These are phyloP conservation scores for Eufriesea mexicana DNA, from an alignment of 1,140 invertebrate genomes.

Conservation along the genomic window DNA sequence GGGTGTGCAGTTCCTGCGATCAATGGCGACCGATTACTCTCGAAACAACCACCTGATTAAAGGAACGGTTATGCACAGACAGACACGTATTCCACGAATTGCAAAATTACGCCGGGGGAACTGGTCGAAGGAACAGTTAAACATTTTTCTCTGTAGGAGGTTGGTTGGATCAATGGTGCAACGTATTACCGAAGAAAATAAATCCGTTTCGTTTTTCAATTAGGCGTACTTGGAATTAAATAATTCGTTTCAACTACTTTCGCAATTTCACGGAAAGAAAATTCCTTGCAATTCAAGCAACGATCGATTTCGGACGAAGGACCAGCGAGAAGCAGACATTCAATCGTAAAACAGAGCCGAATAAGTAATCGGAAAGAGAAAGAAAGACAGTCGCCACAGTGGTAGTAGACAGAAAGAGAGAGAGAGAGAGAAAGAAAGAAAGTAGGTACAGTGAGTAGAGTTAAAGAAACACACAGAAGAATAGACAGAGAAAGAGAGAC, in stretches of 20 bases:
- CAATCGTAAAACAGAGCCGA: slow-evolving; percentile 3
- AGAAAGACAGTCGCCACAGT: slow-evolving; percentile 21
- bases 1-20: background rate
- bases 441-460: too few species aligned
- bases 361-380: slow-evolving; percentile 16
- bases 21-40: background rate
- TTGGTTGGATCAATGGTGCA: background rate
- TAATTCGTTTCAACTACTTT: too few species aligned
- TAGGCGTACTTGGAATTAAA: too few species aligned
- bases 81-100: background rate
- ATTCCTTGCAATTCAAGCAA: background rate
- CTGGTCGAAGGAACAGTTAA: background rate
- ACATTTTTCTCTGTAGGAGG: too few species aligned
- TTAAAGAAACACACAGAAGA: slow-evolving; percentile 1
- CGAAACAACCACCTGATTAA: background rate
- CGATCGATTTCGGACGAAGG: slow-evolving; percentile 3
- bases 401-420: background rate
- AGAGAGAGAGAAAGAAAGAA: background rate
- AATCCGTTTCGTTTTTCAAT: background rate
- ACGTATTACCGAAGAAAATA: background rate
- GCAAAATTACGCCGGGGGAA: background rate
- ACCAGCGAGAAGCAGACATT: slow-evolving; percentile 23
- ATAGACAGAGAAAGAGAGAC: background rate
- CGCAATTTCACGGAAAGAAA: background rate
- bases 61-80: background rate